Base-by-base conservation (phyloP, 2,113 vertebrate species). In the Colistium nudipinnis region DNA sequence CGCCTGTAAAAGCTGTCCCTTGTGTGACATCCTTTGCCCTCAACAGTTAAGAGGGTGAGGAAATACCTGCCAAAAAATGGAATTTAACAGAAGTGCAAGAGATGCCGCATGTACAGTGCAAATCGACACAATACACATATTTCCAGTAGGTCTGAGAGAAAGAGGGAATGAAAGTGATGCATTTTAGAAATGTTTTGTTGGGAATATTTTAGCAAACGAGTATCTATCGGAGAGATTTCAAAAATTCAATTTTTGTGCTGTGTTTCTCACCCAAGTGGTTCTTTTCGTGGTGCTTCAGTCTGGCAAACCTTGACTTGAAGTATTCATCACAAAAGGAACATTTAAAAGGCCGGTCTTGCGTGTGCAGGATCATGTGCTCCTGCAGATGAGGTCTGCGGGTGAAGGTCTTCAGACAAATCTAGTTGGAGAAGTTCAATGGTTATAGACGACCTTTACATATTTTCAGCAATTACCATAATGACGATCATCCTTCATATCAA, bases 311-410 rank as follows among this genome's bases (percentile, higher is more conserved):
- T 19, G 97, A 99, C 79, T 96, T 98, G 84, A 99, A 98, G 90
- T 94, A 92, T 62, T 99, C 96, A 22, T 98, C 96, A 41, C 98
- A 99, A 87, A 96, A 98, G 63, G 94, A 93, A 70, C 98, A 99
- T 81, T 99, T 98, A 57, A 98, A 99, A 16, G 98, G 98, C 54
- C 96, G 96, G 84, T 97, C 95, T 82, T 98, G 97, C 63, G 95
- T 96, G 88, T 99, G 98, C 24, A 99, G 92, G 77, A 99, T 98
- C 97, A 96, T 98, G 88, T 99, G 98, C 73, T 99, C 98, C 81
- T 98, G 95, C 80, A 99, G 90, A 68, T 99, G 98, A 70, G 95
- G 96, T 77, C 95, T 94, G 61, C 97, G 94, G 52, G 95, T 97
- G 85, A 99, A 99, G 31, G 94, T 97, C 77, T 99, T 99, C 83